Base-by-base conservation (phyloP, 2,888 invertebrate species). In the Stenoptilia bipunctidactyla region DNA sequence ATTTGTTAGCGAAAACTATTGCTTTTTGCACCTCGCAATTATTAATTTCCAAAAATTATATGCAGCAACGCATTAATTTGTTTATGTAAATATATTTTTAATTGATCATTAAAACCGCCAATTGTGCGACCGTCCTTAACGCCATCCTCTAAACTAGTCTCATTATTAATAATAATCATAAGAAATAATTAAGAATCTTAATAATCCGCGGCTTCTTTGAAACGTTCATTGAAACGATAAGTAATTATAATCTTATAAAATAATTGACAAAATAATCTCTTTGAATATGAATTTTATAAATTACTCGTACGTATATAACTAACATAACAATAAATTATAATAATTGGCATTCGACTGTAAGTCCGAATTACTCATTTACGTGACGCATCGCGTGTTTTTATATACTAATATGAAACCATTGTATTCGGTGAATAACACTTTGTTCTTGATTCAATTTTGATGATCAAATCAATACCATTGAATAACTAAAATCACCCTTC, bases 71-170 rank as follows among this genome's bases (percentile, higher is more conserved):
- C 20, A 69, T 61, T 67, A 53, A 71, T 71, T 72, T 68, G 3
- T 8, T 20, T 20, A 20, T 20, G 20, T 20, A 20, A 20, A 20
- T 66, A 61, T 66, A 66, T 66, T 48, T 56, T 63, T 73, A 73
- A 70, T 66, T 77, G 71, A 62, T 61, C 42, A 53, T 71, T 70
- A 65, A 61, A 53, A 75, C 77, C 79, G 79, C 79, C 71, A 59
- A 52, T 60, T 70, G 59, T 68, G 75, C 79, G 79, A 79, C 83
- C 83, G 83, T 83, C 83, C 83, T 69, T 64, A 71, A 71, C 77
- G 82, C 82, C 83, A 83, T 83, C 83, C 82, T 83, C 83, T 83
- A 83, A 82, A 83, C 82, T 83, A 83, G 82, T 80, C 67, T 68
- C 20, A 20, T 20, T 71, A 75, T 52, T 48, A 58, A 54, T 55